Evolutionary conservation across 2,113 vertebrate genomes (phyloP).

Genomic region (Mixornis gularis): DNA sequence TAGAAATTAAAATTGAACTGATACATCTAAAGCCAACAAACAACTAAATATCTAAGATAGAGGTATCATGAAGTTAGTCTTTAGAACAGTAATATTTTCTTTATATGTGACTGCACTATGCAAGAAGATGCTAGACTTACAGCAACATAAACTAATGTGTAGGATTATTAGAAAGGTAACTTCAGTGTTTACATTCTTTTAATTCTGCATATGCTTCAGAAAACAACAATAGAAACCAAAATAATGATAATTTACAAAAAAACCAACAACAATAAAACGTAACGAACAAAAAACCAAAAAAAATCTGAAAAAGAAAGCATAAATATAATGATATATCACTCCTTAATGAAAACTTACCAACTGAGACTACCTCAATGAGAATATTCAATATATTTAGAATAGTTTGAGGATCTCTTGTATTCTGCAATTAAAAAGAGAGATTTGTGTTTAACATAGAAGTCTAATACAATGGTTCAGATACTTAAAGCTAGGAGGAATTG

Average conservation of each 20-base stretch:
- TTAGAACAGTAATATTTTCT: neutral
- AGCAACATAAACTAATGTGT: neutral
- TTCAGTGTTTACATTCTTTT: neutral
- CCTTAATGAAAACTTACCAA: conserved; percentile 77
- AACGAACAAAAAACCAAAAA: neutral
- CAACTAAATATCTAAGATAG: neutral
- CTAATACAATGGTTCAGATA: neutral
- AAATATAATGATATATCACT: neutral
- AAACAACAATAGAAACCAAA: neutral
- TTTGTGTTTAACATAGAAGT: neutral
- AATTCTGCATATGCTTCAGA: neutral
- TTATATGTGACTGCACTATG: neutral
- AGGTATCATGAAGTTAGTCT: neutral
- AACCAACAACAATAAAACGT: neutral
- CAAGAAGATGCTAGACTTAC: neutral
- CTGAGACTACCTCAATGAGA: conserved; percentile 88
- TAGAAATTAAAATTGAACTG: conserved; percentile 47
- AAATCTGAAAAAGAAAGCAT: neutral
- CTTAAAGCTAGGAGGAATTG: neutral
- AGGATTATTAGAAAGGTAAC: neutral
- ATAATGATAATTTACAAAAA: neutral
- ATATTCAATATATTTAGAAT: conserved; percentile 88
- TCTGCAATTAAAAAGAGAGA: conserved; percentile 74
- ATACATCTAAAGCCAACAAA: neutral
- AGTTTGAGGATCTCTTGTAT: conserved; percentile 86